These are phyloP conservation scores for Heliopora coerulea DNA, from an alignment of 92 coral and sea anemone species.

Conservation along the genomic window DNA sequence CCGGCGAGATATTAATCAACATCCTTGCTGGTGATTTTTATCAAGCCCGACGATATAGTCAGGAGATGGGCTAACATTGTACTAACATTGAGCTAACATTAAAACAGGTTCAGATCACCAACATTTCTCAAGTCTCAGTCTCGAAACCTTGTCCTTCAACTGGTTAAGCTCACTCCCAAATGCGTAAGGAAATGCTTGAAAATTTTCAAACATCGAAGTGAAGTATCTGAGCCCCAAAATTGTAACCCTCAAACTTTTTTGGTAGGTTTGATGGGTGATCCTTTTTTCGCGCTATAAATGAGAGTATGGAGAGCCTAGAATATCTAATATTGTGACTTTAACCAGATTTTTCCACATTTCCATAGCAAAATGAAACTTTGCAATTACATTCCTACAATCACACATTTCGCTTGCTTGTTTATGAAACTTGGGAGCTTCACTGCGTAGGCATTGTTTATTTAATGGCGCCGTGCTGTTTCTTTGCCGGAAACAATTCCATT, in stretches of 20 bases:
- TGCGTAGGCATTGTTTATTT: conserved; percentile 42
- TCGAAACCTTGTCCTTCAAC: background rate
- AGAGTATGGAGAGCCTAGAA: no score
- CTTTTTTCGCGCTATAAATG: background rate
- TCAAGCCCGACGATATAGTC: background rate
- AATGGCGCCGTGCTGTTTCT: conserved; percentile 47
- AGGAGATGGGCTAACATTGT: background rate
- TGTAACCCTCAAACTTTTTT: no score
- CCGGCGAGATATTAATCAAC: conserved; percentile 29
- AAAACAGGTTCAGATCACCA: conserved; percentile 2
- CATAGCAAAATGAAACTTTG: no score
- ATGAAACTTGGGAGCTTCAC: conserved; percentile 26
- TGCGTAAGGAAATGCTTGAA: conserved; percentile 27
- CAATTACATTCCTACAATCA: background rate
- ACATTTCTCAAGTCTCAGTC: background rate
- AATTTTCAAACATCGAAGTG: conserved; percentile 1
- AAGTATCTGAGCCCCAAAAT: background rate
- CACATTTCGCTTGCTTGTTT: conserved; percentile 12
- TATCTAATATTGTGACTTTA: no score
- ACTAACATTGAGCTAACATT: background rate
- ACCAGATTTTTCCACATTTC: no score
- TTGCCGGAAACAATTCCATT: conserved; percentile 42
- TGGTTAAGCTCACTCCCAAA: conserved; percentile 26
- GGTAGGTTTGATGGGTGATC: background rate
- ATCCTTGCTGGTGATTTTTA: conserved; percentile 26